Evolutionary conservation across 2,113 vertebrate species (phyloP).

Genomic region (Nannobrachium achirus): DNA sequence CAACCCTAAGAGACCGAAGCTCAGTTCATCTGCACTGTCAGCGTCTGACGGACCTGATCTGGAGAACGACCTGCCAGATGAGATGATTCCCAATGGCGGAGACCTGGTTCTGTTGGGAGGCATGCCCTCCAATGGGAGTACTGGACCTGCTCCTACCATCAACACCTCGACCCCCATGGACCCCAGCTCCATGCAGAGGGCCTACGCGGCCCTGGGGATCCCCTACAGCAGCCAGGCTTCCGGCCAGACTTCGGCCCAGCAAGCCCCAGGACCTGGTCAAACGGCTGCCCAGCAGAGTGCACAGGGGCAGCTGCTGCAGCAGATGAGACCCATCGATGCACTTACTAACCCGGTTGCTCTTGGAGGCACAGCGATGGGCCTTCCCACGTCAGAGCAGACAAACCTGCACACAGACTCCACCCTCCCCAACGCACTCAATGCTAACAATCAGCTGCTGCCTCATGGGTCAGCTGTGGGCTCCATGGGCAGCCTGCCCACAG

Average conservation of each 20-base stretch:
- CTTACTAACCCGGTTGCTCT: slow-evolving; percentile 91
- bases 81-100: too few relatives aligned
- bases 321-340: slow-evolving; percentile 90
- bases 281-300: slow-evolving; percentile 81
- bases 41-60: too few relatives aligned
- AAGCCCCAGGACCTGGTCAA: slow-evolving; percentile 84
- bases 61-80: too few relatives aligned
- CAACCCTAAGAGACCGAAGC: too few relatives aligned
- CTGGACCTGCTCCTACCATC: slow-evolving; percentile 85
- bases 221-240: slow-evolving; percentile 94
- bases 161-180: slow-evolving; percentile 94
- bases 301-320: slow-evolving; percentile 84
- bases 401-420: slow-evolving; percentile 90
- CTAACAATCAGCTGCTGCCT: slow-evolving; percentile 90
- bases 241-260: slow-evolving; percentile 84
- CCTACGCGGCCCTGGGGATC: slow-evolving; percentile 95
- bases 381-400: slow-evolving; percentile 86
- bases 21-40: too few relatives aligned
- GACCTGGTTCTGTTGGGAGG: too few relatives aligned
- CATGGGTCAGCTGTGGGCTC: slow-evolving; percentile 86
- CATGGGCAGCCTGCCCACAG: slow-evolving; percentile 89
- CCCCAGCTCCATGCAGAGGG: slow-evolving; percentile 98
- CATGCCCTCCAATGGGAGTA: too few relatives aligned
- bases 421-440: slow-evolving; percentile 88
- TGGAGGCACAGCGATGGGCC: slow-evolving; percentile 84